Base-by-base conservation (phyloP, 64 coral and sea anemone species). In the Stichodactyla helianthus region DNA sequence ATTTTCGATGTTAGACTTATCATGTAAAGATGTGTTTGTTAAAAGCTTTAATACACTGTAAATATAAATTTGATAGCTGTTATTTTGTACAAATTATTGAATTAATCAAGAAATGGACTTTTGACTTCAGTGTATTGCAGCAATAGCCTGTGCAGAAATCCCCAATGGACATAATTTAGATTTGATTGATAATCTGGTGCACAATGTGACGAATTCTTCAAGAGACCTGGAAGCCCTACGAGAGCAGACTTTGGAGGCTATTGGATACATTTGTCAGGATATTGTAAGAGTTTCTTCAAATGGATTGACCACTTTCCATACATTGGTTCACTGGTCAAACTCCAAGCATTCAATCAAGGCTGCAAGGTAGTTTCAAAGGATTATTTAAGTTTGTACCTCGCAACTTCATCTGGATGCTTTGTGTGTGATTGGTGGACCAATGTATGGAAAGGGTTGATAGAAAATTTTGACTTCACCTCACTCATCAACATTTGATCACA, bases 221-320 rank as follows among this genome's bases (percentile, higher is more conserved):
- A 87, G 81, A 51, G 84, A 52, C 23, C 86, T 93, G 53, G 91
- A 99, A 67, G 50, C 74, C 12, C 51, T 99, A 51, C 79, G 84
- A 20, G 97, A 99, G 50, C 97, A 99, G 82, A 94, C 97, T 10
- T 63, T 99, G 54, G 97, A 99, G 82, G 86, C 97, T 52, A 95
- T 99, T 68, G 97, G 97, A 11, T 99, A 99, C 76, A 95, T 99
- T 59, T 99, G 97, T 62, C 97, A 99, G 27, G 97, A 99, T 89
- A 99, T 99, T 82, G 97, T 99, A 94, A 89, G 97, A 44, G 35
- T 44, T 44, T 44, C 35, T 44, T 44, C 35, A 44, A 3, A 44
- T 44, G 35, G 4, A 44, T 44, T 44, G 35, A 44, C 35, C 35
- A 44, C 35, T 44, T 44, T 44, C 35, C 35, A 44, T 44, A 3